A percentile compares a stretch with the other conserved stretches of the same genome.
These are phyloP conservation scores for Tauraco erythrolophus DNA, from an alignment of 2,113 vertebrate species.

Conservation along the genomic window DNA sequence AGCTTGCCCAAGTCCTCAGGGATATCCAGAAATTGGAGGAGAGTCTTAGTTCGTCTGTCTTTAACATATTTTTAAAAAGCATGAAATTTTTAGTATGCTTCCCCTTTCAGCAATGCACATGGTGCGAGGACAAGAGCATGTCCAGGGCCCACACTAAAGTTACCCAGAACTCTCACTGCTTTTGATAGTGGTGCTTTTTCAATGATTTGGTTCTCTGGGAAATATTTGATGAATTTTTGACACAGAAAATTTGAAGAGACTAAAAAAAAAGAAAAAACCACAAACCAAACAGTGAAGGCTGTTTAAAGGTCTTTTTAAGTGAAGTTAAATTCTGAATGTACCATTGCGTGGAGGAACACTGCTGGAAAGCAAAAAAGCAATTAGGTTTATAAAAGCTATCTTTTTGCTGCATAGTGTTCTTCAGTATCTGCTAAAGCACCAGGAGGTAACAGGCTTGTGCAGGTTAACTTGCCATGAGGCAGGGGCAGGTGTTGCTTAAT, in stretches of 20 bases:
- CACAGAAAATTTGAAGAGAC: not conserved
- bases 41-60: not conserved
- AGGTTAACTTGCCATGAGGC: not conserved
- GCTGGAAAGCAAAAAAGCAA: not conserved
- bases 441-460: not conserved
- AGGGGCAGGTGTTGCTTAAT: not conserved
- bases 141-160: not conserved
- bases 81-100: not conserved
- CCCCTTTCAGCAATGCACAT: not conserved
- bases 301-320: not conserved
- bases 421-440: not conserved
- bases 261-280: not conserved
- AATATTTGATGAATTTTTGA: not conserved
- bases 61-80: not conserved
- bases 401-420: not conserved
- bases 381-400: not conserved
- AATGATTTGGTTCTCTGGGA: not conserved
- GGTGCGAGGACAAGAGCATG: not conserved
- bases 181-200: not conserved
- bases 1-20: not conserved
- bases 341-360: not conserved
- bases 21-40: not conserved
- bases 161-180: not conserved
- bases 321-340: not conserved
- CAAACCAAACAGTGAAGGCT: not conserved